These are phyloP conservation scores for Oncorhynchus masou DNA, from an alignment of 2,113 vertebrate species.

Conservation along the genomic window DNA sequence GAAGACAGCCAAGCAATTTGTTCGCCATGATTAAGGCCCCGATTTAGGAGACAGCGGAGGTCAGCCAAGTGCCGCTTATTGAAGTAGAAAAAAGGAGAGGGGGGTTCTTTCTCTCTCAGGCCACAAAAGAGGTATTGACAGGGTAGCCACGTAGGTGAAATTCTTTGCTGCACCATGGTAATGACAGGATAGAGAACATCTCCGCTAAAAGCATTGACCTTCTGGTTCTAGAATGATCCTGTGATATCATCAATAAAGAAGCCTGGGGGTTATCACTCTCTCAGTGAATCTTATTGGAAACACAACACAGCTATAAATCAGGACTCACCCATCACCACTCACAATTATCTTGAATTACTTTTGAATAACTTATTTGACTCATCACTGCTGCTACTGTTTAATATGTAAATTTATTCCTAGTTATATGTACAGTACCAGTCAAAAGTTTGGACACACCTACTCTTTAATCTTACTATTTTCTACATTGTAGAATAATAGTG, in stretches of 20 bases:
- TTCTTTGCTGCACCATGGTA: too few relatives aligned
- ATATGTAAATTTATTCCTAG: too few relatives aligned
- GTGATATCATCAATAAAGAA: neutral
- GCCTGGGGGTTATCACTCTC: neutral
- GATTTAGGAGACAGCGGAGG: constrained; percentile 47
- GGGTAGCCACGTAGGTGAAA: neutral
- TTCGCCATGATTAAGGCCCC: constrained; percentile 54
- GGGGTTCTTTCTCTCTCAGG: neutral
- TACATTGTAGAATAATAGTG: too few relatives aligned
- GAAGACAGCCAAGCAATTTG: constrained; percentile 55
- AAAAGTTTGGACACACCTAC: too few relatives aligned
- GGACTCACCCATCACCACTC: too few relatives aligned
- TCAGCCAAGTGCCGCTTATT: constrained; percentile 53
- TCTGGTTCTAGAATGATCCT: neutral
- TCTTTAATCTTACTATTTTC: too few relatives aligned
- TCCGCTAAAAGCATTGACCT: constrained; percentile 14
- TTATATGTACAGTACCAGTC: too few relatives aligned
- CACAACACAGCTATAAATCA: neutral
- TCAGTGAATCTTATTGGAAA: neutral
- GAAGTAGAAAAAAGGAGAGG: constrained; percentile 7
- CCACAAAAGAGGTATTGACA: too few relatives aligned
- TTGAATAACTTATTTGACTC: too few relatives aligned
- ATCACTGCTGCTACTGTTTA: too few relatives aligned
- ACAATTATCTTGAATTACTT: too few relatives aligned
- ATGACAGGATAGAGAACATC: too few relatives aligned